A percentile compares a stretch with the other conserved stretches of the same genome.
Conservation (phyloP, 2,797 vertebrate species). For the Champsocephalus esox region DNA sequence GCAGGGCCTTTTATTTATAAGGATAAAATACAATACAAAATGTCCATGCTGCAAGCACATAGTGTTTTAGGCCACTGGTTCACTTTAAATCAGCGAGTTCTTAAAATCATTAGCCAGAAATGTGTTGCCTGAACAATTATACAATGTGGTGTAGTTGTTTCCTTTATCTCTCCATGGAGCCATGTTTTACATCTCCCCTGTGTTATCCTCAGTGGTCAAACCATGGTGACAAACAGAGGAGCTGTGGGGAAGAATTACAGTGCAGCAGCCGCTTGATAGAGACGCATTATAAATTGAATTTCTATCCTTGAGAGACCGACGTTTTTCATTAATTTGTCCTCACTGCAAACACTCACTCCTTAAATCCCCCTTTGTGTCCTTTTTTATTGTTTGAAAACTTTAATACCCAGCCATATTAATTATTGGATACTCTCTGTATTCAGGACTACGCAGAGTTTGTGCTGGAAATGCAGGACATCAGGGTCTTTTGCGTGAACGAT, state of each 20-base stretch:
- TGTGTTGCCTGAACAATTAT: conserved; percentile 33
- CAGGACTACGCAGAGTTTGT: conserved; percentile 33
- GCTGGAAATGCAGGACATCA: conserved; percentile 47
- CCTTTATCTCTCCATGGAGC: conserved; percentile 33
- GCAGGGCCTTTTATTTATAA: neutral
- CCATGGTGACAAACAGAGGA: conserved; percentile 46
- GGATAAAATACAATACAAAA: neutral
- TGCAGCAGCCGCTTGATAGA: conserved; percentile 48
- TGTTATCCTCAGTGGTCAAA: conserved; percentile 55
- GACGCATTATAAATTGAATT: conserved; percentile 69
- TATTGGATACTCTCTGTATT: conserved; percentile 50
- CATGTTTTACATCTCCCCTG: conserved; percentile 16
- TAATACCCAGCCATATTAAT: conserved; percentile 59
- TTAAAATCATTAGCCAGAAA: conserved; percentile 43
- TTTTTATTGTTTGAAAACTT: conserved; percentile 68
- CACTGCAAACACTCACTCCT: conserved; percentile 50
- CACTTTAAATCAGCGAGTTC: conserved; percentile 20
- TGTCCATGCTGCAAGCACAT: neutral
- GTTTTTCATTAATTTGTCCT: conserved; percentile 67
- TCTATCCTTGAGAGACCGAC: conserved; percentile 51
- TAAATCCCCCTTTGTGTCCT: conserved; percentile 61
- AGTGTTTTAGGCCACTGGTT: conserved; percentile 14
- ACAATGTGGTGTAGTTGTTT: conserved; percentile 23
- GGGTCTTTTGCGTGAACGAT: conserved; percentile 48
- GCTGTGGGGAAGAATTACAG: conserved; percentile 42